Evolutionary conservation across 2,797 vertebrate species (phyloP).

Genomic region (Poecilia velifera): DNA sequence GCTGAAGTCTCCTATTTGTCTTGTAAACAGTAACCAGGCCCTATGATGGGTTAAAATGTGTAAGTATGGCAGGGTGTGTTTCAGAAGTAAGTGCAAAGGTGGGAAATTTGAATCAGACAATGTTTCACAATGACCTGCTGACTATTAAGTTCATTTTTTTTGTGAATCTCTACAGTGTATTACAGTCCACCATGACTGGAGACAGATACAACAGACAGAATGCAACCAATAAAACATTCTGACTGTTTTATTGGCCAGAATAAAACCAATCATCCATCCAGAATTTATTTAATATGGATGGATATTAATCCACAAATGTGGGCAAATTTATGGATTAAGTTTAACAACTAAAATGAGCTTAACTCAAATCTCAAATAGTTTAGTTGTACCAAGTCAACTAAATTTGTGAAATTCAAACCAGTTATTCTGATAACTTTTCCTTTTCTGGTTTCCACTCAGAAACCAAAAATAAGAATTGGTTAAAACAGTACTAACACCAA

Average conservation of each 20-base stretch:
- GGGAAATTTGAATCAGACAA: conserved; percentile 1
- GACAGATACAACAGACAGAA: neutral
- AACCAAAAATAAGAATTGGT: neutral
- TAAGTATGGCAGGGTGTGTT: neutral
- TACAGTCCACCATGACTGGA: neutral
- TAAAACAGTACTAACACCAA: neutral
- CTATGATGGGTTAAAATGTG: neutral
- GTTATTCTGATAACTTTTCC: neutral
- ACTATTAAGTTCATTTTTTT: neutral
- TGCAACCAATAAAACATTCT: neutral
- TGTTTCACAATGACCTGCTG: neutral
- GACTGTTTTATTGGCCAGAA: too few relatives aligned
- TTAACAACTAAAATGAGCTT: neutral
- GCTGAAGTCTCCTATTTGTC: neutral
- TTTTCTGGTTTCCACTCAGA: neutral
- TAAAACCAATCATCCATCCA: too few relatives aligned
- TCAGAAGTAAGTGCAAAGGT: neutral
- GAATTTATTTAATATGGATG: neutral
- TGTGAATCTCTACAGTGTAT: neutral
- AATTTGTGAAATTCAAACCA: neutral
- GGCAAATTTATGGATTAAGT: neutral
- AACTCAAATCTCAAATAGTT: neutral
- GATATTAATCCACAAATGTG: neutral
- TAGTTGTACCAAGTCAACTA: neutral
- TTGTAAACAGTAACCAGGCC: neutral